Conservation (phyloP, 2,113 vertebrate genomes). For the Tonatia bakeri region DNA sequence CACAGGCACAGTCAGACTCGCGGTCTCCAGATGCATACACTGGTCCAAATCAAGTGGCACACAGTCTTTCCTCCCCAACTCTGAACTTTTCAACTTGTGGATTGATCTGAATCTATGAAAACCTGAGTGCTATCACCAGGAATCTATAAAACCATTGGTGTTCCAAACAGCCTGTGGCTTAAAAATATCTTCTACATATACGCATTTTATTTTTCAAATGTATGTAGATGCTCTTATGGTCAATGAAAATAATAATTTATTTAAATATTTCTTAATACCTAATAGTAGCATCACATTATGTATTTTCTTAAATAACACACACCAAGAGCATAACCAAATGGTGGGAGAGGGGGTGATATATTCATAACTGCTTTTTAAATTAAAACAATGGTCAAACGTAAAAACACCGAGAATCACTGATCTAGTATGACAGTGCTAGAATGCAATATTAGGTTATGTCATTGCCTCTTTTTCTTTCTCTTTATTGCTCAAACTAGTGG, state of each 20-base stretch:
- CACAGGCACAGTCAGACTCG: neutral
- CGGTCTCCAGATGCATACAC: neutral
- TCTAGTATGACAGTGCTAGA: neutral
- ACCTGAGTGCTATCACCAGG: neutral
- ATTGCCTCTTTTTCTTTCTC: neutral
- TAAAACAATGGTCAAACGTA: neutral
- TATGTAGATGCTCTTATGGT: neutral
- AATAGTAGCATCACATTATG: neutral
- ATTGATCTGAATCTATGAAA: neutral
- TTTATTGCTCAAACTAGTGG: neutral
- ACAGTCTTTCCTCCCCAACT: neutral
- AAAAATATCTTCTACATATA: neutral
- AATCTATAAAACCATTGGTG: neutral
- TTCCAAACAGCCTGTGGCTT: neutral
- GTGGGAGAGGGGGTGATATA: neutral
- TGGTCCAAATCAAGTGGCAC: neutral
- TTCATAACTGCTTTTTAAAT: neutral
- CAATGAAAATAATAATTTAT: neutral
- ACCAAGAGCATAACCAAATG: neutral
- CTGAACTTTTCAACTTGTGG: constrained; percentile 43
- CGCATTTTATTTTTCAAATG: neutral
- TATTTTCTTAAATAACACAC: neutral
- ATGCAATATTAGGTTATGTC: neutral
- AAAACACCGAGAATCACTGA: neutral
- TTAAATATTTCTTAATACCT: neutral